Percentiles rank a stretch among this genome's conserved stretches.
Evolutionary conservation across 1,140 invertebrate genomes (phyloP).

Genomic region (Hydropsyche tenuis): DNA sequence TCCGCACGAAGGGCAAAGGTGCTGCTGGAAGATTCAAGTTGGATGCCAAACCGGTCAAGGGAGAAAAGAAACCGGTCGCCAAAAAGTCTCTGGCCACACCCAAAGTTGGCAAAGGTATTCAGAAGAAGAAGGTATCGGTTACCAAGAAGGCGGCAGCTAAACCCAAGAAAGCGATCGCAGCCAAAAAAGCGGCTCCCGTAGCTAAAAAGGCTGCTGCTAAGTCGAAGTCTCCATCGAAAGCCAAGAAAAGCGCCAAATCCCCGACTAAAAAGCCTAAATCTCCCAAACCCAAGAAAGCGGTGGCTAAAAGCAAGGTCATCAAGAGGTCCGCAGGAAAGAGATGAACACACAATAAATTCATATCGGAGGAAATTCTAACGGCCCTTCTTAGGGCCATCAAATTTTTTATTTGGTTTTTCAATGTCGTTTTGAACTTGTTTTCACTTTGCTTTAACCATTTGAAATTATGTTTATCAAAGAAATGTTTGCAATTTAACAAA

Average conservation of each 20-base stretch:
- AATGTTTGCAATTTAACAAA: too few species aligned
- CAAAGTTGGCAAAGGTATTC: background rate
- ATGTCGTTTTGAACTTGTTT: too few species aligned
- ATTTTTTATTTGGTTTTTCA: background rate
- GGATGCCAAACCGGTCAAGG: conserved; percentile 27
- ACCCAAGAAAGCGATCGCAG: conserved; percentile 25
- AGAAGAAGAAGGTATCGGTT: conserved; percentile 6
- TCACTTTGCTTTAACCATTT: too few species aligned
- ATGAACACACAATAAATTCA: background rate
- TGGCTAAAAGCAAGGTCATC: conserved; percentile 30
- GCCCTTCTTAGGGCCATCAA: conserved; percentile 45
- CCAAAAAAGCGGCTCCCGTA: conserved; percentile 26
- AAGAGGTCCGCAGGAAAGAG: conserved; percentile 15
- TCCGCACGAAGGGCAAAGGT: conserved; percentile 64
- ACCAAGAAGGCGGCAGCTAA: conserved; percentile 38
- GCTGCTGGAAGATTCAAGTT: conserved; percentile 69
- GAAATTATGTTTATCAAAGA: too few species aligned
- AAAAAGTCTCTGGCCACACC: conserved; percentile 12
- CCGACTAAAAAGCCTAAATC: conserved; percentile 47
- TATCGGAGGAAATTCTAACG: conserved; percentile 13
- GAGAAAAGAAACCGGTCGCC: conserved; percentile 29
- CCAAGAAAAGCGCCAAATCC: conserved; percentile 39
- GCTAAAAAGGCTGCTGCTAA: conserved; percentile 12
- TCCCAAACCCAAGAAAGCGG: conserved; percentile 45
- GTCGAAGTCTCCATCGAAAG: conserved; percentile 31